phyloP scores from a whole-genome alignment of 2,797 vertebrate genomes.

The Phyllotis vaccarum region DNA sequence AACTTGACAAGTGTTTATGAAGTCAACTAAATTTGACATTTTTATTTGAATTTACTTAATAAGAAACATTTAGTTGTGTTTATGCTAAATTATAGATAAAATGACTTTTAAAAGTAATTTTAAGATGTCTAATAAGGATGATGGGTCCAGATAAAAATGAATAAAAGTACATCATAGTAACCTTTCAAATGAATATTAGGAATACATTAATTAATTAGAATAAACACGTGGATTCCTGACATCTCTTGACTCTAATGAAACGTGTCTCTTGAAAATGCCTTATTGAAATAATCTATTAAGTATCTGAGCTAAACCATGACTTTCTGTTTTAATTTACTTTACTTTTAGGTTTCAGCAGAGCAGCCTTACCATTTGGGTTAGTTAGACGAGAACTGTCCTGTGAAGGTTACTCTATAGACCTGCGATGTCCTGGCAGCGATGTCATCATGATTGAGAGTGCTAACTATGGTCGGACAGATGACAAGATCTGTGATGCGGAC shows the following conservation, averaged over 20 bases:
- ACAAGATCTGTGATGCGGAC: constrained; percentile 99
- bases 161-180: not conserved
- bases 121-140: not conserved
- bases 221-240: not conserved
- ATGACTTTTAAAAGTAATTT: constrained; percentile 19
- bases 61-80: not conserved
- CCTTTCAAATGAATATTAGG: not conserved
- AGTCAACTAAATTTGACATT: constrained; percentile 10
- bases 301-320: not conserved
- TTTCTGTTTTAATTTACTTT: not conserved
- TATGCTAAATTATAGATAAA: constrained; percentile 10
- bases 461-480: constrained; percentile 98
- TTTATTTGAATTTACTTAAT: constrained; percentile 10
- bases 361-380: constrained; percentile 96
- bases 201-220: not conserved
- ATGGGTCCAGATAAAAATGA: not conserved
- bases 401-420: constrained; percentile 99
- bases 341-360: constrained; percentile 96
- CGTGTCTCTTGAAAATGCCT: constrained; percentile 54
- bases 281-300: constrained; percentile 19
- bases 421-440: constrained; percentile 99
- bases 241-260: not conserved
- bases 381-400: constrained; percentile 98
- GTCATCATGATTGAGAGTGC: constrained; percentile 99
- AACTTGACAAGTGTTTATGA: constrained; percentile 25